A percentile compares a stretch with the other conserved stretches of the same genome.
Conservation (phyloP, 2,113 vertebrate genomes). For the Pomatostomus ruficeps region DNA sequence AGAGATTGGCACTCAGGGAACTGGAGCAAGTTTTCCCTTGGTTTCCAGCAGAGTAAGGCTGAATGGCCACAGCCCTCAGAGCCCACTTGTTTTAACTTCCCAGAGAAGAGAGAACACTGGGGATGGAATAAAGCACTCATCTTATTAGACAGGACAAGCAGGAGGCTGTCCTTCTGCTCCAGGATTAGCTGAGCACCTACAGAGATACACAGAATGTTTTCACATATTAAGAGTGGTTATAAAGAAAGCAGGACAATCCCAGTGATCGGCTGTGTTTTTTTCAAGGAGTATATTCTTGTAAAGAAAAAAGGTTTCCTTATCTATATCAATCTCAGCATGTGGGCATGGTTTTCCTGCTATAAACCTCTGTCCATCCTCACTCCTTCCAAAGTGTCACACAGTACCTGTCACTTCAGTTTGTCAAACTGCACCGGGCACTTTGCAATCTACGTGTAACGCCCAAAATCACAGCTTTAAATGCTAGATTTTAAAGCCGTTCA, state of each 20-base stretch:
- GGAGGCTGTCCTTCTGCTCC: neutral
- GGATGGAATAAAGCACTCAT: neutral
- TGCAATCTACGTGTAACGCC: fast-evolving
- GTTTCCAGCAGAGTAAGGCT: neutral
- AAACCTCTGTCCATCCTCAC: neutral
- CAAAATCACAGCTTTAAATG: neutral
- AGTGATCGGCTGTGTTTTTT: neutral
- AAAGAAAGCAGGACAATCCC: neutral
- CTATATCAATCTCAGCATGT: fast-evolving
- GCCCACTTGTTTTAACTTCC: neutral
- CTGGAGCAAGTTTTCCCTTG: neutral
- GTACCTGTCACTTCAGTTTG: neutral
- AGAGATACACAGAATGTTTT: neutral
- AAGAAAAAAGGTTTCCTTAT: neutral
- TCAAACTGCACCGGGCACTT: neutral
- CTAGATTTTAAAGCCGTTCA: neutral
- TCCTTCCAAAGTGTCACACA: neutral
- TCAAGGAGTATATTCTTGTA: neutral
- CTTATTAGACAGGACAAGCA: neutral
- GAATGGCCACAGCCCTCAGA: neutral
- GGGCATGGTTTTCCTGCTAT: neutral
- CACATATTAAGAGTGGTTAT: neutral
- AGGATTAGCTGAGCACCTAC: neutral
- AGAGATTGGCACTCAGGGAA: neutral
- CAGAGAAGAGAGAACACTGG: neutral